Percentiles rank a stretch among this genome's conserved stretches.
Evolutionary conservation across 2,797 vertebrate genomes (phyloP).

Genomic region (Enteromius thamalakanensis): DNA sequence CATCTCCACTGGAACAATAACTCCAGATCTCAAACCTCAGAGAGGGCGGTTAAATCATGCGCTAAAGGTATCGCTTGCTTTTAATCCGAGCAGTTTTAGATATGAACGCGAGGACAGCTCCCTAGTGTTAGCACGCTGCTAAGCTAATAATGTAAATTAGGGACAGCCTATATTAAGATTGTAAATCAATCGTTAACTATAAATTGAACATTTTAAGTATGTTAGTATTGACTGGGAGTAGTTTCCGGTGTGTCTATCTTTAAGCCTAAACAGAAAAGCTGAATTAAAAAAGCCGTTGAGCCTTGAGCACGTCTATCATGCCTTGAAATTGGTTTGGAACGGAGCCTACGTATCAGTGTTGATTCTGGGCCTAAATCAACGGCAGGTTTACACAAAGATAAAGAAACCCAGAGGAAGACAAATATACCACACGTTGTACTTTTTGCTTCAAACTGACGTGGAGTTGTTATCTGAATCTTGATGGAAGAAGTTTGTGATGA

Average conservation of each 20-base stretch:
- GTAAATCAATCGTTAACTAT: neutral
- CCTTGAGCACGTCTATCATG: neutral
- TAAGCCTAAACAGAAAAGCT: constrained; percentile 6
- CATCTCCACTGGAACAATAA: constrained; percentile 1
- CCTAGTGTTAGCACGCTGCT: neutral
- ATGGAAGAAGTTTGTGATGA: neutral
- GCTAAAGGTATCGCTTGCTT: neutral
- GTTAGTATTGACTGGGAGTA: neutral
- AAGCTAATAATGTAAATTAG: neutral
- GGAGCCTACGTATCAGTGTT: neutral
- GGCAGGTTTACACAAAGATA: neutral
- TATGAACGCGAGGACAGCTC: no score
- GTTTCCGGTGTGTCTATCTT: neutral
- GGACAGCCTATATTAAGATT: neutral
- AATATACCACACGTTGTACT: neutral
- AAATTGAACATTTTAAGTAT: neutral
- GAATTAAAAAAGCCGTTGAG: neutral
- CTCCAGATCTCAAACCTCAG: neutral
- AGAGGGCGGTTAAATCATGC: neutral
- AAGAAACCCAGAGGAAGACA: neutral
- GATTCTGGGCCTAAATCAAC: constrained; percentile 1
- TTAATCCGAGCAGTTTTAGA: neutral
- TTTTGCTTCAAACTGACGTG: neutral
- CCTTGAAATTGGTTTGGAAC: constrained; percentile 20
- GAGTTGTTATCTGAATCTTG: neutral